Evolutionary conservation across 2,113 vertebrate genomes (phyloP), one percentile per base, ranked within the genome.

Genomic region (Trochalopteron elliotii): DNA sequence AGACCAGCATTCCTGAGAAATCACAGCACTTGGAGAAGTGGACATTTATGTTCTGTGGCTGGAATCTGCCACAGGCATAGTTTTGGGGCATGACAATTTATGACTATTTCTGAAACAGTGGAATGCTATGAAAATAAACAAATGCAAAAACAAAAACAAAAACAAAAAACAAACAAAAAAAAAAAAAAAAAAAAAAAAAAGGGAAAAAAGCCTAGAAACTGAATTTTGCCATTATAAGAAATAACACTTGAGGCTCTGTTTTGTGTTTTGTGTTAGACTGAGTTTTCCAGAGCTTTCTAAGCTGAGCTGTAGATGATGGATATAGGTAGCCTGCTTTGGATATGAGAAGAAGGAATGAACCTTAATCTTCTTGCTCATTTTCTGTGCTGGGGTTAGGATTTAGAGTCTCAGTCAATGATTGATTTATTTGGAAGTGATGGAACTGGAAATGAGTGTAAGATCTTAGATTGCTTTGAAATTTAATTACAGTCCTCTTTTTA

Each of bases 41-140:
- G 35, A 20, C 49, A 88, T 95, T 93, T 84, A 79, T 91, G 64
- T 86, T 86, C n/a, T 76, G 68, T 84, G 87, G 33, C 72, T 91
- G 78, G 71, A 97, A 93, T 88, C n/a, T 88, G 78, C 89, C 79
- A 78, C 71, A 60, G 71, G 88, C 83, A 53, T 44, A 63, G 77
- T 61, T 92, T 89, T 39, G n/a, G 60, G 39, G 11, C 77, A 72
- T 67, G 77, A 61, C 52, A 88, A 47, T 94, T 96, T 83, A 89
- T 33, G 24, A 91, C 49, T 89, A 83, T 89, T 94, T 97, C 86
- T 94, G 95, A 92, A 95, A 89, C 23, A 50, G 40, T 39, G 23
- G 49, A 92, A 90, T 83, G 35, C 39, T 89, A 70, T 78, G 59
- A 94, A 96, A 93, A 90, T 65, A 94, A 95, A 75, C 44, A 96